These are phyloP conservation scores for Aphodius granarius DNA, from an alignment of 2,888 invertebrate genomes.

Conservation along the genomic window DNA sequence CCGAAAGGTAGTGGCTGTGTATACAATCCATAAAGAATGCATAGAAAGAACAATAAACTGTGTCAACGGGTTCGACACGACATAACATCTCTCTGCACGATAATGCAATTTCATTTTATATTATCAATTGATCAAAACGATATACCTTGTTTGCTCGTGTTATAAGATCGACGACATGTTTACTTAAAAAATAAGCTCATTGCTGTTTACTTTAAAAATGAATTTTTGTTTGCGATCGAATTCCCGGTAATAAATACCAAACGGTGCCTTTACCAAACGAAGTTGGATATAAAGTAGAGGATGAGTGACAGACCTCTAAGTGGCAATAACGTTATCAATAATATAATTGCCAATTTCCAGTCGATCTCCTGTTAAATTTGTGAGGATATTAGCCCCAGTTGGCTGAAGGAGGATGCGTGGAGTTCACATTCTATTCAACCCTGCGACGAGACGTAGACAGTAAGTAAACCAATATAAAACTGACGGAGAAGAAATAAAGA, in stretches of 20 bases:
- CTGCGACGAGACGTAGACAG: neutral
- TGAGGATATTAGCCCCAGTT: constrained; percentile 16
- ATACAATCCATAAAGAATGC: neutral
- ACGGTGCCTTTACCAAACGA: neutral
- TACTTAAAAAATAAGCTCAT: neutral
- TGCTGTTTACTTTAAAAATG: neutral
- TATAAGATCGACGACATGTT: neutral
- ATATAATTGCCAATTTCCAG: constrained; percentile 30
- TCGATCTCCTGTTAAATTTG: constrained; percentile 28
- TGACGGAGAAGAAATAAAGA: neutral
- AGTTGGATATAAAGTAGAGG: neutral
- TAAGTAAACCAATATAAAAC: neutral
- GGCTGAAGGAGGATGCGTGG: neutral
- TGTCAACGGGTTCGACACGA: neutral
- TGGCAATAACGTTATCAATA: constrained; percentile 29
- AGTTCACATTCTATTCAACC: neutral
- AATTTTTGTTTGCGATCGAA: neutral
- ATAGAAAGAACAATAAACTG: neutral
- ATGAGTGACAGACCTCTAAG: constrained; percentile 6
- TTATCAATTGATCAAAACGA: neutral
- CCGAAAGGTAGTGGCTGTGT: neutral
- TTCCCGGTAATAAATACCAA: neutral
- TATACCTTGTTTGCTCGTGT: neutral
- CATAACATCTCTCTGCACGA: neutral
- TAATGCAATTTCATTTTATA: neutral